phyloP scores from a whole-genome alignment of 2,797 vertebrate species.

The Choloepus didactylus region DNA sequence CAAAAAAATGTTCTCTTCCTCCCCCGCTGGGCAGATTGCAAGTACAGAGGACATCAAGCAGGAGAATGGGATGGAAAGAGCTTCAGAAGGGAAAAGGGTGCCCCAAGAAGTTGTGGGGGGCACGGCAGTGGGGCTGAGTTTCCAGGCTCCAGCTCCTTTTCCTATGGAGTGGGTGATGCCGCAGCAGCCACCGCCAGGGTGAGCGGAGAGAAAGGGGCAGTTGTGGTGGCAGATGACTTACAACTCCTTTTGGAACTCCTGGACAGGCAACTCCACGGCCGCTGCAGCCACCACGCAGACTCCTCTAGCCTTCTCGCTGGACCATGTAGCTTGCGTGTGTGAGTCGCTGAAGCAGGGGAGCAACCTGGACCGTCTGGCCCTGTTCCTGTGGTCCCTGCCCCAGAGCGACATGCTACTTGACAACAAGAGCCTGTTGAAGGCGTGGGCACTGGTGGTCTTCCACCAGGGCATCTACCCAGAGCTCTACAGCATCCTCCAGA shows the following conservation, averaged over 20 bases:
- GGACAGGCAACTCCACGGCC: conserved; percentile 89
- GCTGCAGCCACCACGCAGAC: conserved; percentile 91
- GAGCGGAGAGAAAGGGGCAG: conserved; percentile 81
- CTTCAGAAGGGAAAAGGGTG: conserved; percentile 81
- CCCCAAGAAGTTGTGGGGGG: conserved; percentile 86
- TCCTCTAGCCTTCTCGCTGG: conserved; percentile 97
- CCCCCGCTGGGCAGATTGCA: conserved; percentile 89
- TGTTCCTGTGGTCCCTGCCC: conserved; percentile 98
- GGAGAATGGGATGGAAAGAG: conserved; percentile 95
- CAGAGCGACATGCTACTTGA: conserved; percentile 98
- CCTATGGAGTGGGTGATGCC: conserved; percentile 92
- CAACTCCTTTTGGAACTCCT: conserved; percentile 94
- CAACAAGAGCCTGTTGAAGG: conserved; percentile 99
- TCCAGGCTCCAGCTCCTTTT: conserved; percentile 93
- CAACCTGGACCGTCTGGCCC: conserved; percentile 98
- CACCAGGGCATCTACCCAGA: conserved; percentile 98
- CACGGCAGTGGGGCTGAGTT: conserved; percentile 81
- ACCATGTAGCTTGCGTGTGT: conserved; percentile 99
- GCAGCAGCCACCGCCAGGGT: conserved; percentile 79
- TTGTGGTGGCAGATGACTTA: conserved; percentile 85
- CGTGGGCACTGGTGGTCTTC: conserved; percentile 97
- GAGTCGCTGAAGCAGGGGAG: conserved; percentile 99
- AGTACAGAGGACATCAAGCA: conserved; percentile 95
- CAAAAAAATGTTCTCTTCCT: conserved; percentile 98
- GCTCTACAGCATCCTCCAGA: conserved; percentile 98